phyloP scores from a whole-genome alignment of 2,888 invertebrate genomes.

The Brachypterus glaber region DNA sequence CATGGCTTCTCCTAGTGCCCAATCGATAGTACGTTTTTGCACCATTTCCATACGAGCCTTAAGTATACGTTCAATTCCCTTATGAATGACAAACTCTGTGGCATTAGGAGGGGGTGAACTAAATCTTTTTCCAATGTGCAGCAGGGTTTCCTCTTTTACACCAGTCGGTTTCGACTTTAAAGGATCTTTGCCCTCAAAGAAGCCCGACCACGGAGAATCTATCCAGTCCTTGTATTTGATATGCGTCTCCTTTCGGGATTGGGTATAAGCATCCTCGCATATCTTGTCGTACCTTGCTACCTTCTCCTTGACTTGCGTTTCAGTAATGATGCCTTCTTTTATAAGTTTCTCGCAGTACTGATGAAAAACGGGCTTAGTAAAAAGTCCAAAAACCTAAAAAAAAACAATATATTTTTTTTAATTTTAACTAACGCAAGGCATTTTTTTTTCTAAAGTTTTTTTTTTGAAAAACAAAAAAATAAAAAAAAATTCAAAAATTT shows the following conservation, averaged over 20 bases:
- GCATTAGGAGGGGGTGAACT: constrained; percentile 54
- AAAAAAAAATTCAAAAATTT: no score
- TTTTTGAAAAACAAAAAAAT: no score
- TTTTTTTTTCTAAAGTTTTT: no score
- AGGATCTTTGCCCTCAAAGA: constrained; percentile 52
- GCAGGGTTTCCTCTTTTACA: constrained; percentile 52
- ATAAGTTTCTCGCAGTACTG: constrained; percentile 16
- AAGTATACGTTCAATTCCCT: constrained; percentile 42
- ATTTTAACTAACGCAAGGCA: no score
- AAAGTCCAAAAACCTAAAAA: no score
- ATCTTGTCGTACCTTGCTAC: constrained; percentile 40
- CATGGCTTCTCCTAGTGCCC: constrained; percentile 73
- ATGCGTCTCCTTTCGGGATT: constrained; percentile 57
- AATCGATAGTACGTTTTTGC: constrained; percentile 55
- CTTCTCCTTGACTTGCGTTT: constrained; percentile 35
- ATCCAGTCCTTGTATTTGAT: constrained; percentile 63
- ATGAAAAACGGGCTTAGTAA: constrained; percentile 56
- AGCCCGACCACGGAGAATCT: constrained; percentile 65
- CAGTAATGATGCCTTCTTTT: constrained; percentile 17
- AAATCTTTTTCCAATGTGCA: constrained; percentile 56
- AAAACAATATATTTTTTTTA: no score
- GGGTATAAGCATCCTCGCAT: constrained; percentile 57
- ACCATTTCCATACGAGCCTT: constrained; percentile 47
- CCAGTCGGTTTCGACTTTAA: constrained; percentile 56
- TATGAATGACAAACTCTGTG: constrained; percentile 43